These are phyloP conservation scores for Zaprionus camerounensis DNA, from an alignment of 1,140 invertebrate species.

Conservation along the genomic window DNA sequence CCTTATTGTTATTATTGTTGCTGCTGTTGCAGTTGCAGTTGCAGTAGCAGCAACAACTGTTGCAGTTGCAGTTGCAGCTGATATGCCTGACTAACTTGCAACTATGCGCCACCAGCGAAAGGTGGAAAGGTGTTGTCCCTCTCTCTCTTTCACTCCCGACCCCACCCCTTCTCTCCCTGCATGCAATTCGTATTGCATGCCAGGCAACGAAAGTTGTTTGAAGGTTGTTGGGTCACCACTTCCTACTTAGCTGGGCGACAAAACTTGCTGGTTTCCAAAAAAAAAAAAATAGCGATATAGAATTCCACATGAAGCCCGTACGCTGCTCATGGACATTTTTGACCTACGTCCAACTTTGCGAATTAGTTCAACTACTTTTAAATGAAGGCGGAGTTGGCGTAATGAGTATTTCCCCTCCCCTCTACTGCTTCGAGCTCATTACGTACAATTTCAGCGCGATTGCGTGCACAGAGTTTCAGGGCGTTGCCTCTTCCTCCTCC, in stretches of 20 bases:
- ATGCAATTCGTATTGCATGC: slow-evolving; percentile 47
- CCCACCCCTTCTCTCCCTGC: too few species aligned
- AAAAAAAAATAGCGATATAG: not conserved
- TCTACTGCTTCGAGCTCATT: not conserved
- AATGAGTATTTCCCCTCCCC: slow-evolving; percentile 21
- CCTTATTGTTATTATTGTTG: slow-evolving; percentile 10
- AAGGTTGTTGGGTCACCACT: slow-evolving; percentile 72
- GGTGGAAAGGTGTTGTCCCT: slow-evolving; percentile 71
- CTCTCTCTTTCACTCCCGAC: not conserved
- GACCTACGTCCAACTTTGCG: not conserved
- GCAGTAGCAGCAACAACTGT: not conserved
- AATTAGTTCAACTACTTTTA: slow-evolving; percentile 28
- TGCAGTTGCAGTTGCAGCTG: slow-evolving; percentile 28
- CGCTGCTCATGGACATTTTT: not conserved
- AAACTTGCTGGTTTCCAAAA: not conserved
- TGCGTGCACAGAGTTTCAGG: not conserved
- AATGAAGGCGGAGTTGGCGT: slow-evolving; percentile 24
- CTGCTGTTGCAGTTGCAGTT: not conserved
- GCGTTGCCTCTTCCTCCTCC: not conserved
- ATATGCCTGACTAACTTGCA: slow-evolving; percentile 77
- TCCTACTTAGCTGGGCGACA: slow-evolving; percentile 25
- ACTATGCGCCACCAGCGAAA: slow-evolving; percentile 70
- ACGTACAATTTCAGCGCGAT: not conserved
- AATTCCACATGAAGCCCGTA: not conserved
- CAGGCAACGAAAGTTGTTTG: slow-evolving; percentile 68